Evolutionary conservation across 2,888 invertebrate species (phyloP), one percentile per base, ranked within the genome.

Genomic region (Dasypolia templi): DNA sequence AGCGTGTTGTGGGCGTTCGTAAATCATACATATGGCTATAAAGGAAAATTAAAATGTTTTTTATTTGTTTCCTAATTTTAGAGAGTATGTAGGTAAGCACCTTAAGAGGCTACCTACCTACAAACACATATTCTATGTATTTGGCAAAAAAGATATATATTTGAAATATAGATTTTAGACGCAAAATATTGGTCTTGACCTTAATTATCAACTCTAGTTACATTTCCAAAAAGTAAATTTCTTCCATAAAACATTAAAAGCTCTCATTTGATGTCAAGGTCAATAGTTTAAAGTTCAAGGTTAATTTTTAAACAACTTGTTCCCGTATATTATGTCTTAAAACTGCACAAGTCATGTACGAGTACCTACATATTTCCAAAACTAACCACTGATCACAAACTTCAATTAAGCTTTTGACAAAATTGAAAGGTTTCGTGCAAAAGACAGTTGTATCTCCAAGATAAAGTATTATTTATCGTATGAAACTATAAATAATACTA

Each of bases 1-100:
- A n/a, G n/a, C n/a, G 3, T 58, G 49, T 3, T 26, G 68, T 75
- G 68, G 55, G 75, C 51, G 61, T 53, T 1, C n/a, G 53, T 75
- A 74, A 61, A 74, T 74, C 49, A 61, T 77, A 46, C 5, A 29
- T 29, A 65, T 35, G 58, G 35, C 17, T 76, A 44, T 58, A 32
- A 58, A 17, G 17, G 32, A 26, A 49, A 39, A n/a, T 49, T n/a
- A 1, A 3, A 29, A 6, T 2, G 0, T n/a, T 35, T 46, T n/a
- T 46, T 0, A 4, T 3, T 19, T 51, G 22, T 19, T 17, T 17
- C 26, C 0, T 19, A 0, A 5, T 29, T 51, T 51, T 29, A 3
- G 12, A 9, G 9, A 39, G 12, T 19, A 26, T 1, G 4, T 35
- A 35, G n/a, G n/a, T n/a, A n/a, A n/a, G n/a, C n/a, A n/a, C n/a